Evolutionary conservation across 2,797 vertebrate genomes (phyloP), one percentile per base, ranked within the genome.

Genomic region (Amazona ochrocephala): DNA sequence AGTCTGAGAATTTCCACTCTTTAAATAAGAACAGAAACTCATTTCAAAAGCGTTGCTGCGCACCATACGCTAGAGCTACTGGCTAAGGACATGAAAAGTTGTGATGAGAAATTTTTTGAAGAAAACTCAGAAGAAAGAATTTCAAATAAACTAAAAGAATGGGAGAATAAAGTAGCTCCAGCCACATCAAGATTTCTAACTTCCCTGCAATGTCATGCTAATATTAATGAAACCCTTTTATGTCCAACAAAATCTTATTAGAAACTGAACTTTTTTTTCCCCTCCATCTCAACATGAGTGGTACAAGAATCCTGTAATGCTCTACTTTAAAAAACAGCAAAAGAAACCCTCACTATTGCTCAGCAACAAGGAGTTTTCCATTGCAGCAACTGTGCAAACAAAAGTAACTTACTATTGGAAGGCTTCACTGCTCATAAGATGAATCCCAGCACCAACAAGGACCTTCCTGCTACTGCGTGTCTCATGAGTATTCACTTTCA

Each of bases 41-140:
- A 30, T 24, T 42, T 39, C 41, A 77, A 48, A 74, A 91, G 27
- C 37, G 39, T 2, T n/a, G 29, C 41, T 70, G 18, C 8, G 34
- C 42, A n/a, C 4, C 0, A 0, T 11, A 56, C 2, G 4, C 21
- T 42, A 71, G 30, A 0, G 0, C 45, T 65, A 58, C 29, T 41
- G 14, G 41, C 58, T 39, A 29, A 5, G 9, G 12, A 70, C 13
- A 37, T 1, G 1, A 61, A 62, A 20, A 87, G 20, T 1, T 42
- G n/a, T 2, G 7, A 70, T 41, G 11, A 79, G 34, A 72, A 78
- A 50, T 44, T 51, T 64, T 94, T 41, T 83, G 13, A 77, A 39
- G 64, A 87, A 42, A 82, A 81, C 21, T 23, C 62, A 34, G 18
- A 60, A 64, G 17, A n/a, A 72, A 87, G 23, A 65, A 62, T 56